Conservation (phyloP, 2,113 vertebrate genomes). For the Campylorhamphus procurvoides region DNA sequence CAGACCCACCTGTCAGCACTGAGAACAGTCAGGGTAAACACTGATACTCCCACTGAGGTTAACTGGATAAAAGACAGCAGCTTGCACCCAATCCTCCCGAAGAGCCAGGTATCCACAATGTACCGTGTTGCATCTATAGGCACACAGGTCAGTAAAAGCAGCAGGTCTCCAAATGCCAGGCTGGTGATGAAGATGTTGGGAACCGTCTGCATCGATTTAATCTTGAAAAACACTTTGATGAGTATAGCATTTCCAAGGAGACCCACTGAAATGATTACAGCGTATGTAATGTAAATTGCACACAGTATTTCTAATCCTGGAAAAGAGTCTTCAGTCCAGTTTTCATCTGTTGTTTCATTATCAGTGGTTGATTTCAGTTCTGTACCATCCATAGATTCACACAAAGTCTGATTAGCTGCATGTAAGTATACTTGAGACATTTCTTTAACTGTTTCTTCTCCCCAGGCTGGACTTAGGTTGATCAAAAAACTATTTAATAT, state of each 20-base stretch:
- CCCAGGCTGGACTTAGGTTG: conserved; percentile 27
- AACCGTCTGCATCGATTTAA: conserved; percentile 83
- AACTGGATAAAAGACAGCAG: conserved; percentile 83
- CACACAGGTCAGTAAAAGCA: conserved; percentile 82
- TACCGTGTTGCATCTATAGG: conserved; percentile 81
- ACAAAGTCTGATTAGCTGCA: conserved; percentile 71
- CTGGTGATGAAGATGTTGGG: conserved; percentile 86
- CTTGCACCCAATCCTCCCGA: conserved; percentile 82
- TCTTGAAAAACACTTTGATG: conserved; percentile 85
- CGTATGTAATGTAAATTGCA: conserved; percentile 75
- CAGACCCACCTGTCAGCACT: conserved; percentile 84
- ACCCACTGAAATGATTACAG: conserved; percentile 82
- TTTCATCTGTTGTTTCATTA: conserved; percentile 65
- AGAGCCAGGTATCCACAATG: conserved; percentile 79
- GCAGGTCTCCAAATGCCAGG: conserved; percentile 81
- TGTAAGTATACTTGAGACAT: conserved; percentile 69
- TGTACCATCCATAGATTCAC: conserved; percentile 62
- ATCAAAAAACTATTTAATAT: conserved; percentile 39
- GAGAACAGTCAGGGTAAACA: conserved; percentile 84
- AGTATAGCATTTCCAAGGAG: conserved; percentile 83
- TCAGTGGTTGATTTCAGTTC: conserved; percentile 54
- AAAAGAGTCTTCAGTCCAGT: conserved; percentile 62
- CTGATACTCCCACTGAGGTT: conserved; percentile 83
- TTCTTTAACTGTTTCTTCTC: conserved; percentile 64
- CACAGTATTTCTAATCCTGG: conserved; percentile 78